Evolutionary conservation across 1,140 invertebrate genomes (phyloP).

Genomic region (Apis mellifera): DNA sequence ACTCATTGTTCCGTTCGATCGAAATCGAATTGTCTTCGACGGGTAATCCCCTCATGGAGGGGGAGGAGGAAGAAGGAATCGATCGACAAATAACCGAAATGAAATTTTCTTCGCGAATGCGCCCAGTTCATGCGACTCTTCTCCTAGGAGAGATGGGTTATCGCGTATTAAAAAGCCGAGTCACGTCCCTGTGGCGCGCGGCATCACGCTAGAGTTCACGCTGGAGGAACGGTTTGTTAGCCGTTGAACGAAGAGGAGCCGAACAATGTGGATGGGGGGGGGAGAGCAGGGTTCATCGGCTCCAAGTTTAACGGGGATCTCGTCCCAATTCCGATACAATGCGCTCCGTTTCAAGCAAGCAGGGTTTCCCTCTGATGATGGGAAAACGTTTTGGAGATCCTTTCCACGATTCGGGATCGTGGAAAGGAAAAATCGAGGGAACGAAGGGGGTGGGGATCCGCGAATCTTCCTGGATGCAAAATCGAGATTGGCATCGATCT

Average conservation of each 20-base stretch:
- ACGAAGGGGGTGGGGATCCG: too few species aligned
- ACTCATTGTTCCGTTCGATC: neutral
- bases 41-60: neutral
- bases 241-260: neutral
- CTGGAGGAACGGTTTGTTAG: slow-evolving; percentile 47
- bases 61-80: neutral
- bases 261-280: slow-evolving; percentile 38
- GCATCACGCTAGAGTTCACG: slow-evolving; percentile 36
- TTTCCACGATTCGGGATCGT: slow-evolving; percentile 33
- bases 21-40: neutral
- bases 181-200: slow-evolving; percentile 14
- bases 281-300: slow-evolving; percentile 30
- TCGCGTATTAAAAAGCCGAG: slow-evolving; percentile 32
- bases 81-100: slow-evolving; percentile 12
- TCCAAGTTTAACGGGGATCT: slow-evolving; percentile 48
- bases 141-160: neutral
- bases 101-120: slow-evolving; percentile 25
- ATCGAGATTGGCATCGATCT: too few species aligned
- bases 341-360: slow-evolving; percentile 47
- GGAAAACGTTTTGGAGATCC: slow-evolving; percentile 29
- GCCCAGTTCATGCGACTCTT: slow-evolving; percentile 1
- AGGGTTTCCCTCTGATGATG: slow-evolving; percentile 15
- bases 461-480: too few species aligned
- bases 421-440: slow-evolving; percentile 10
- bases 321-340: slow-evolving; percentile 53